Base-by-base conservation (phyloP, 2,113 vertebrate species). In the Cryptomyrus ogoouensis region DNA sequence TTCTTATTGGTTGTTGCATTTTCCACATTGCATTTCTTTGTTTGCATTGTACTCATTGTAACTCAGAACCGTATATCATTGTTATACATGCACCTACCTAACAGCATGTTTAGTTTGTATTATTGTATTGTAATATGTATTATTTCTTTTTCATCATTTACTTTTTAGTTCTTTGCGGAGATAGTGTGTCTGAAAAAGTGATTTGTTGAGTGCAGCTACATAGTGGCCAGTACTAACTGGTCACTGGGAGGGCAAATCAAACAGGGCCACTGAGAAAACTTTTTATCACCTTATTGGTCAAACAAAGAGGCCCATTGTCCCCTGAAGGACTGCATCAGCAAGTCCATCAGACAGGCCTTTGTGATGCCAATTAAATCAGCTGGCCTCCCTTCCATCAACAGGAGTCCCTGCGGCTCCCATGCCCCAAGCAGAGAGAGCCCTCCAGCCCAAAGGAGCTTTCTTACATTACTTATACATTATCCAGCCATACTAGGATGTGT, bases 221-320 rank as follows among this genome's bases (percentile, higher is more conserved):
- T 4, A 87, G 15, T 53, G 47, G 2, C n/a, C n/a, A 56, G 31
- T 35, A 87, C 13, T 39, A 53, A 53, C 49, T 47, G 42, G 39
- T 84, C 3, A 84, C 83, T 84, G 83, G 44, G 44, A 46, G 12
- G 58, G 39, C 90, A 90, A 90, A 86, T 91, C 90, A 92, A 92
- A 93, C 87, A 90, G 86, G 88, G 83, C 91, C 88, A 91, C 85
- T 89, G 89, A 89, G 89, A 89, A 91, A 90, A 91, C 90, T 90
- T 92, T 87, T 93, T 92, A 92, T 89, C 93, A 92, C 91, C 92
- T 92, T 91, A 66, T 89, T 90, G 89, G 89, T 53, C 88, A 91
- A 90, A 91, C 92, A 93, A 92, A 92, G 91, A 88, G 62, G 74
- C 27, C 93, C 89, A 90, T 92, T 93, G 91, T 92, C 88, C 86